Evolutionary conservation across 2,888 invertebrate species (phyloP), one percentile per base, ranked within the genome.

Genomic region (Drosophila paranaensis): DNA sequence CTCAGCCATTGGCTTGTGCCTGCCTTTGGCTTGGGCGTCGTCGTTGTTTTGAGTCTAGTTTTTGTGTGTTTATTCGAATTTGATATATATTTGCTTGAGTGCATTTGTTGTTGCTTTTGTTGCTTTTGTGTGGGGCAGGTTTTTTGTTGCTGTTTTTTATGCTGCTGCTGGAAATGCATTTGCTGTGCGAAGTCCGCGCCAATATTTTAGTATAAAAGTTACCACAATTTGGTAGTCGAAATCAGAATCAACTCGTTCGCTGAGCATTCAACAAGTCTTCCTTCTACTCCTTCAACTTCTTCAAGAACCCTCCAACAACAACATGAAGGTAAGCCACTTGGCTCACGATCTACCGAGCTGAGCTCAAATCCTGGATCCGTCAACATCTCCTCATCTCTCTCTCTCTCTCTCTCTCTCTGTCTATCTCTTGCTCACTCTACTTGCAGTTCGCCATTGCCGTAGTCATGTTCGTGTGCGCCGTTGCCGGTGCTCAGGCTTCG

Each of bases 241-340:
- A 89, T 92, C 91, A 92, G 92, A 92, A 92, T 90, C 88, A 88
- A 91, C 84, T 90, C 90, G 88, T 90, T 91, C 91, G 89, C 83
- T 86, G 92, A 91, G 89, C 91, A 92, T 85, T 90, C 90, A 90
- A 90, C 91, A 89, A 89, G 83, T 88, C 77, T 74, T 77, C 77
- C 73, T 84, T 85, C 80, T 77, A 77, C 66, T 80, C 77, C 73
- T 77, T 74, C 77, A 88, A 77, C 79, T 74, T 71, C 64, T 74
- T 73, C 75, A 86, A 48, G 39, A 79, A 40, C 67, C 69, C 71
- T 77, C 77, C 70, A 77, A 80, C 71, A 77, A 81, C 91, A 92
- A 91, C 92, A 92, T 92, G 92, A 92, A 92, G 92, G 92, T 92
- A 90, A 82, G 43, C 35, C 16, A 46, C 25, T 57, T 56, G 42